Evolutionary conservation across 1,140 invertebrate species (phyloP).

Genomic region (Maniola jurtina): DNA sequence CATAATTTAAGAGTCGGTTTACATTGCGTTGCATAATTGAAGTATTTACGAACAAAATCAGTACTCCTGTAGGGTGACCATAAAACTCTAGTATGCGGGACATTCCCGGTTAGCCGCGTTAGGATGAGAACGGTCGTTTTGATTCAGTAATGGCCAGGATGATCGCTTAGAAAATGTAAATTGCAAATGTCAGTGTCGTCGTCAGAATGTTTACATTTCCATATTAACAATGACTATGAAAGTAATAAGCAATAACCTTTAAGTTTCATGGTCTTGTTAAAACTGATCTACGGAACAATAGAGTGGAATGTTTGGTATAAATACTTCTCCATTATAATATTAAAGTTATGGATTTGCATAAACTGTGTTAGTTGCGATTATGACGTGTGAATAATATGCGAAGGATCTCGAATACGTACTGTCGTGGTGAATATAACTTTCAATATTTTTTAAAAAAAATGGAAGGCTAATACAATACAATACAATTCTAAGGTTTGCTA

Average conservation of each 20-base stretch:
- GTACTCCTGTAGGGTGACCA: conserved; percentile 22
- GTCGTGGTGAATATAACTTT: too few species aligned
- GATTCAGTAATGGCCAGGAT: conserved; percentile 22
- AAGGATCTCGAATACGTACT: background rate
- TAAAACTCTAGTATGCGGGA: conserved; percentile 18
- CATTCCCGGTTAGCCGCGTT: conserved; percentile 21
- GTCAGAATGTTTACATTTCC: conserved; percentile 30
- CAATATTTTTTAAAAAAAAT: too few species aligned
- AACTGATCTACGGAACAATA: conserved; percentile 13
- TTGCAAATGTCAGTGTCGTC: conserved; percentile 19
- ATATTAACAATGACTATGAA: conserved; percentile 30
- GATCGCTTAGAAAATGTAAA: conserved; percentile 27
- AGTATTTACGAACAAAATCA: conserved; percentile 22
- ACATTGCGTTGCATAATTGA: conserved; percentile 26
- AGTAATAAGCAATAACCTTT: conserved; percentile 28
- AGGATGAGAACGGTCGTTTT: conserved; percentile 22
- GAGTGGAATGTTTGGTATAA: conserved; percentile 5
- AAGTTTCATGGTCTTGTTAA: conserved; percentile 26
- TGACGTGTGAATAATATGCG: background rate
- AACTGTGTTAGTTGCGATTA: background rate
- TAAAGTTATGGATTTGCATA: background rate
- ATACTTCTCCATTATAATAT: background rate
- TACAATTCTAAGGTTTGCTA: too few species aligned
- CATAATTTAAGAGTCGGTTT: conserved; percentile 21
- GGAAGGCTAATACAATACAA: too few species aligned